Percentiles rank a stretch among this genome's conserved stretches.
phyloP scores from a whole-genome alignment of 2,888 invertebrate species.

The Pristionchus japonicus region DNA sequence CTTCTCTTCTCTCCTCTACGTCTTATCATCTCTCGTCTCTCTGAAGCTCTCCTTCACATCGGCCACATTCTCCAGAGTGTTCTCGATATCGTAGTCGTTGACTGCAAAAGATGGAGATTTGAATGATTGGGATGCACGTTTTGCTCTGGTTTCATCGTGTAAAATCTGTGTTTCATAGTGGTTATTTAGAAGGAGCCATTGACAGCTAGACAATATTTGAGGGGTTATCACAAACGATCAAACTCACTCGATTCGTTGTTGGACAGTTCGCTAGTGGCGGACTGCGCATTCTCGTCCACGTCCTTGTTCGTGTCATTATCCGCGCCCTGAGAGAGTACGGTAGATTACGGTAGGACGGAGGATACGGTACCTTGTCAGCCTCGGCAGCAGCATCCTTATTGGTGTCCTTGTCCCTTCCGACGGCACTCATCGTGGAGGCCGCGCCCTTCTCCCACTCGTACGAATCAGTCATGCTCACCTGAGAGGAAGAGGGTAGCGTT shows the following conservation, averaged over 20 bases:
- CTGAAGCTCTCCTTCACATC: constrained; percentile 36
- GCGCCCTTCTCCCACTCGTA: constrained; percentile 66
- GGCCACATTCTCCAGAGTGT: constrained; percentile 60
- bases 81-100: constrained; percentile 64
- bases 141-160: too few relatives aligned
- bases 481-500: not conserved
- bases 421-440: constrained; percentile 39
- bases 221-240: too few relatives aligned
- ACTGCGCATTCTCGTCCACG: constrained; percentile 57
- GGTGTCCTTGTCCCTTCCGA: constrained; percentile 58
- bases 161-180: too few relatives aligned
- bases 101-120: constrained; percentile 50
- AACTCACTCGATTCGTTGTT: constrained; percentile 48
- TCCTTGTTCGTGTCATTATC: constrained; percentile 55
- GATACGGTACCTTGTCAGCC: constrained; percentile 49
- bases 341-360: too few relatives aligned
- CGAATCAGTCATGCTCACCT: constrained; percentile 60
- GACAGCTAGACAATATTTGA: too few relatives aligned
- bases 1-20: constrained; percentile 22
- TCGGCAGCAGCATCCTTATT: constrained; percentile 59
- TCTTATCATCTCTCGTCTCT: constrained; percentile 20
- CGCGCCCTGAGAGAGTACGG: constrained; percentile 12
- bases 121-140: too few relatives aligned
- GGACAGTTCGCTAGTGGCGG: constrained; percentile 48
- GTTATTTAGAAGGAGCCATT: too few relatives aligned